Percentiles rank a stretch among this genome's conserved stretches.
These are phyloP conservation scores for Oikopleura albicans DNA, from an alignment of 23 tunicate genomes.

Conservation along the genomic window DNA sequence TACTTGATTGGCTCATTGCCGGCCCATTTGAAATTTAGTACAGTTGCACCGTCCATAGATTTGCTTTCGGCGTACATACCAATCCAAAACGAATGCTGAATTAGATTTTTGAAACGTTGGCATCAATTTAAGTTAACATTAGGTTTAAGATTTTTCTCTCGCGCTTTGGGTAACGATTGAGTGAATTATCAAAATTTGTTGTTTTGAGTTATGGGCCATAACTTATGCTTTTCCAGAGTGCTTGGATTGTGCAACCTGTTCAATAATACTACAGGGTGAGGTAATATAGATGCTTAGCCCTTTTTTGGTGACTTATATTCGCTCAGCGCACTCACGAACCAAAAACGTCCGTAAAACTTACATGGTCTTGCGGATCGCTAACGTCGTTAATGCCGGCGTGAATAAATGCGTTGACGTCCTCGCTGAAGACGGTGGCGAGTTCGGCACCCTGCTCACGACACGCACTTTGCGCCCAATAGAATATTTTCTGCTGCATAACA, in stretches of 20 bases:
- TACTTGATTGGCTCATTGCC: background rate
- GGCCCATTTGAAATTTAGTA: background rate
- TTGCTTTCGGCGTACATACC: background rate
- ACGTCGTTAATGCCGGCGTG: background rate
- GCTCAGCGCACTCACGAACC: too few species aligned
- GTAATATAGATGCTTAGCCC: too few species aligned
- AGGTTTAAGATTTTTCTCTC: too few species aligned
- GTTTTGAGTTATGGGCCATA: too few species aligned
- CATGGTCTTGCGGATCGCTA: background rate
- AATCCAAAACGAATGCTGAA: background rate
- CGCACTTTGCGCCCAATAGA: background rate
- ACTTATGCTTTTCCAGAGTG: too few species aligned
- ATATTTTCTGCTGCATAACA: background rate
- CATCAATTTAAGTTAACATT: too few species aligned
- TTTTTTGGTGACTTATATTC: too few species aligned
- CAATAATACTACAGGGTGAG: too few species aligned
- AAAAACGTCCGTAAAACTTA: background rate
- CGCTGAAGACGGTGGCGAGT: background rate
- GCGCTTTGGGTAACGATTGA: too few species aligned
- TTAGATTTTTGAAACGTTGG: too few species aligned
- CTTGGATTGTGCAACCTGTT: too few species aligned
- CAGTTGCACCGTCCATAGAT: background rate
- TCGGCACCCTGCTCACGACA: background rate
- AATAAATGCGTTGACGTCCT: background rate
- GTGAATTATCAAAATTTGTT: too few species aligned